Percentiles rank a stretch among this genome's conserved stretches.
Evolutionary conservation across 2,797 vertebrate species (phyloP).

Genomic region (Tamandua tetradactyla): DNA sequence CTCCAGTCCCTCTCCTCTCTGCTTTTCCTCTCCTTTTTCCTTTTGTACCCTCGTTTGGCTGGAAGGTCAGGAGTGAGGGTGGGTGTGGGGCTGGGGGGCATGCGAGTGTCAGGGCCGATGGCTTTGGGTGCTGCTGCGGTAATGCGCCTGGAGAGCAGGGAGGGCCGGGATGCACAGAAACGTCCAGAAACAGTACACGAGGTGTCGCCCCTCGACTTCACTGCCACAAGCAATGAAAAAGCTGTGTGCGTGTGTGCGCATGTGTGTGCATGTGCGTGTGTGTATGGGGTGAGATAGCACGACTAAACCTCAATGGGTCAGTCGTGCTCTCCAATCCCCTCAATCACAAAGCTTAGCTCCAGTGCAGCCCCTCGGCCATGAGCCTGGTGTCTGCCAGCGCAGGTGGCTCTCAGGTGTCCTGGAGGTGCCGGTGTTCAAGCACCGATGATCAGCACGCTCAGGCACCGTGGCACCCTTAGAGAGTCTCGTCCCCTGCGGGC

Average conservation of each 20-base stretch:
- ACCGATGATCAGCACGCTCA: too few species aligned
- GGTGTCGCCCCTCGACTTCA: background rate
- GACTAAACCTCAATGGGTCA: background rate
- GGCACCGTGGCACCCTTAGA: too few species aligned
- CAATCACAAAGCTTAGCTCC: background rate
- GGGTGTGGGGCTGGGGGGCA: rapidly evolving
- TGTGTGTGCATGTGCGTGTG: background rate
- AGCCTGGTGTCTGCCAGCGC: background rate
- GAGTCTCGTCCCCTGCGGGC: too few species aligned
- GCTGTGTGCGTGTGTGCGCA: too few species aligned
- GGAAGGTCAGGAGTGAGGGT: background rate
- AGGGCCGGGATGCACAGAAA: rapidly evolving
- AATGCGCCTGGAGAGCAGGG: too few species aligned
- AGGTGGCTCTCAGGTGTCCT: rapidly evolving
- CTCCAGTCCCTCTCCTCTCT: background rate
- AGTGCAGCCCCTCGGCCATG: too few species aligned
- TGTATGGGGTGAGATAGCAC: background rate
- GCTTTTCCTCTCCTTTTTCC: background rate
- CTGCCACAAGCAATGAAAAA: background rate
- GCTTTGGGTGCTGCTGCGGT: background rate
- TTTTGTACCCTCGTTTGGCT: too few species aligned
- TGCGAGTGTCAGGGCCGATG: rapidly evolving
- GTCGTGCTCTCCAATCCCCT: background rate
- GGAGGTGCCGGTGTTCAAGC: too few species aligned
- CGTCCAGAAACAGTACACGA: background rate